Base-by-base conservation (phyloP, 1,140 invertebrate species). In the Berghia stephanieae region DNA sequence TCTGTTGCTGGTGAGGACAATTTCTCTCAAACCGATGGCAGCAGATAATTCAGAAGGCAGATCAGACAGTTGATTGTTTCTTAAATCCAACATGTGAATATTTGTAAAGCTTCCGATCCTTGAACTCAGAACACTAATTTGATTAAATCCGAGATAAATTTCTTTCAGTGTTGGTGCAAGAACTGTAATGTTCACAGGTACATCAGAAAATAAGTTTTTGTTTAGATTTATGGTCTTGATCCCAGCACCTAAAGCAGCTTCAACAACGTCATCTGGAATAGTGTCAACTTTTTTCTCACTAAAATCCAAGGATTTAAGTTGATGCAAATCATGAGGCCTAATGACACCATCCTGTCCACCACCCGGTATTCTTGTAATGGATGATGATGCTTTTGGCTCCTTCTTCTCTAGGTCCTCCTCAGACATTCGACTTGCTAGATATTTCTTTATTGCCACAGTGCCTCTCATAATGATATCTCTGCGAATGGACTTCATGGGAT, bases 1-100 rank as follows among this genome's bases (percentile, higher is more conserved):
- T 83, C 95, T 94, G 88, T 97, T 97, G 85, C 93, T 93, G 1
- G 93, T 93, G 76, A 97, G 91, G 81, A 94, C 93, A 0, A 97
- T 90, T 89, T 96, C 95, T 83, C 94, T 91, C 60, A 97, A 85
- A 72, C 92, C 90, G 70, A 92, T 91, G 42, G 96, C 85, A 0
- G 88, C 83, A 16, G 91, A 88, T 57, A 96, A 89, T 83, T 93
- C 93, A 0, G 85, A 78, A 0, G 95, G 95, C 63, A 97, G 89
- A 71, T 92, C 91, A 2, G 87, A 83, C 21, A 97, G 88, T 44
- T 90, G 87, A 90, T 97, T 97, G 85, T 93, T 94, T 72, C 94
- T 94, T 1, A 96, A 87, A 89, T 96, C 94, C 18, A 96, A 86
- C 82, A 90, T 94, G 60, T 93, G 92, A 18, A 97, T 87, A 78